Percentiles rank a stretch among this genome's conserved stretches.
These are phyloP conservation scores for Tetramorium parvispinum DNA, from an alignment of 1,140 invertebrate genomes.

Conservation along the genomic window DNA sequence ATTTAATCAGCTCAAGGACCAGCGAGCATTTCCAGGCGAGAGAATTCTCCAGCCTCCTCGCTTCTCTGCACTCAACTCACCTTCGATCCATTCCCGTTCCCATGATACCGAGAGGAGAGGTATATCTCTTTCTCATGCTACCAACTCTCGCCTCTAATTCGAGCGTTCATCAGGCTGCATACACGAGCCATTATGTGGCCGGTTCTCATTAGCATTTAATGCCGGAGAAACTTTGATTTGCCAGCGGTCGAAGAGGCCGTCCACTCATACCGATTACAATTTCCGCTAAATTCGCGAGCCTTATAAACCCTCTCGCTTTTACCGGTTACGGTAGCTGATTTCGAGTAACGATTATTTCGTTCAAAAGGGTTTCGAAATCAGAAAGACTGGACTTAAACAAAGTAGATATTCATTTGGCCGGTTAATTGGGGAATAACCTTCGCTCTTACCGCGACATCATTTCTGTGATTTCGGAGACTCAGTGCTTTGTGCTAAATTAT, in stretches of 20 bases:
- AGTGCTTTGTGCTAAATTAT: slow-evolving; percentile 9
- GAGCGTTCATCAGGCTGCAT: slow-evolving; percentile 74
- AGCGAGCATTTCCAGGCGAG: slow-evolving; percentile 66
- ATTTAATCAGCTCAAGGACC: slow-evolving; percentile 72
- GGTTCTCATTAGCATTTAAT: slow-evolving; percentile 80
- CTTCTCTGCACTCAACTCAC: slow-evolving; percentile 50
- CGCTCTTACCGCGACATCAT: slow-evolving; percentile 15
- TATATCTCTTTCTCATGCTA: slow-evolving; percentile 57
- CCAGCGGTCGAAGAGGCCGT: slow-evolving; percentile 69
- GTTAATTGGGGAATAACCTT: slow-evolving; percentile 65
- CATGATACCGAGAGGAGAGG: slow-evolving; percentile 17
- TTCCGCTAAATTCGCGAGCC: slow-evolving; percentile 67
- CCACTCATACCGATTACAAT: slow-evolving; percentile 78
- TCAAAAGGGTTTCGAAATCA: slow-evolving; percentile 50
- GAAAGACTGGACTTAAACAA: slow-evolving; percentile 63
- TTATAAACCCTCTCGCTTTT: slow-evolving; percentile 51
- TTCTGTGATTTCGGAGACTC: neutral
- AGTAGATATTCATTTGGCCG: slow-evolving; percentile 39
- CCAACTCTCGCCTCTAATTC: slow-evolving; percentile 74
- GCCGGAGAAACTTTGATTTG: slow-evolving; percentile 79
- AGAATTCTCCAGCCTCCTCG: slow-evolving; percentile 53
- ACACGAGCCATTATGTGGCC: slow-evolving; percentile 76
- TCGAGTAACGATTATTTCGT: slow-evolving; percentile 76
- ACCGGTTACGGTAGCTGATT: slow-evolving; percentile 44
- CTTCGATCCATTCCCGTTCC: slow-evolving; percentile 59